Evolutionary conservation across 2,113 vertebrate genomes (phyloP).

Genomic region (Nannospalax galili): DNA sequence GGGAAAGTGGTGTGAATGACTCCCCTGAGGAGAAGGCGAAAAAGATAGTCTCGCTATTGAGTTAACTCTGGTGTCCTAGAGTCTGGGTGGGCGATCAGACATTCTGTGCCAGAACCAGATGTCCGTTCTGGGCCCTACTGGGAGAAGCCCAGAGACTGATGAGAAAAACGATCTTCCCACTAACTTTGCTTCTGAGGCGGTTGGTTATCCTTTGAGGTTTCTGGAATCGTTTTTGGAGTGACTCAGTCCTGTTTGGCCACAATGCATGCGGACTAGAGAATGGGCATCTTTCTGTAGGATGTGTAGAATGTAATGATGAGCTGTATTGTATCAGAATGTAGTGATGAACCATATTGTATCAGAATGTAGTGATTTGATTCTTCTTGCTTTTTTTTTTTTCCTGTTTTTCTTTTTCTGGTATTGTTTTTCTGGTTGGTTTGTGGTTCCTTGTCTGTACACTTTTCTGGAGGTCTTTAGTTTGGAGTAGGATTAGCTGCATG

Average conservation of each 20-base stretch:
- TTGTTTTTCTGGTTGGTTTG: background rate
- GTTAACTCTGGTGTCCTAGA: background rate
- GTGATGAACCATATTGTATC: background rate
- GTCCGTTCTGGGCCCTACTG: background rate
- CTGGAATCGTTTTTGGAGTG: slow-evolving; percentile 76
- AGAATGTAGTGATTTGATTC: background rate
- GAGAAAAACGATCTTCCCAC: slow-evolving; percentile 45
- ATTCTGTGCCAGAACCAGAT: background rate
- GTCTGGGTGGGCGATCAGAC: background rate
- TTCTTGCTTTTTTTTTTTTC: background rate
- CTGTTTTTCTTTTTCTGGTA: background rate
- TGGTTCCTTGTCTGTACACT: background rate
- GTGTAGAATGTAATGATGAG: background rate
- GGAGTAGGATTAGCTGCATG: background rate
- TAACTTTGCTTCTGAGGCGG: slow-evolving; percentile 70
- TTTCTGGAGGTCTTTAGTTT: background rate
- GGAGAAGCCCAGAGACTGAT: background rate
- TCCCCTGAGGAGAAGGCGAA: background rate
- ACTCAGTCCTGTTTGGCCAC: slow-evolving; percentile 84
- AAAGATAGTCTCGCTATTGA: background rate
- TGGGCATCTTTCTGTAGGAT: slow-evolving; percentile 71
- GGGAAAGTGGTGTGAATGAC: background rate
- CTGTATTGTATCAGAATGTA: background rate
- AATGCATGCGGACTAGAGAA: slow-evolving; percentile 82
- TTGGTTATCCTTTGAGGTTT: slow-evolving; percentile 67